Conservation (phyloP, 2,113 vertebrate genomes). For the Okapia johnstoni region DNA sequence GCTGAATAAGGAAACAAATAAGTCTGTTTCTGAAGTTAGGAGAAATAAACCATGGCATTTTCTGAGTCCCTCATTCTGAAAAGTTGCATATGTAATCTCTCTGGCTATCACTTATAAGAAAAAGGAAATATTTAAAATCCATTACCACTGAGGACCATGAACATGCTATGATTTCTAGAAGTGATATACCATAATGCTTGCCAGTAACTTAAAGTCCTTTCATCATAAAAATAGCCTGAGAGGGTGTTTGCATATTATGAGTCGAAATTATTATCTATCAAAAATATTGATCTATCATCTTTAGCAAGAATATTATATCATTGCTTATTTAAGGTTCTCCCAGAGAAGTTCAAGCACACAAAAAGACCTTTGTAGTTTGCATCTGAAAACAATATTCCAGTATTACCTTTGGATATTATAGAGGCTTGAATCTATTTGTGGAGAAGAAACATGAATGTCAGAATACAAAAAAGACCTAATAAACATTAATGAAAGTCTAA, state of each 20-base stretch:
- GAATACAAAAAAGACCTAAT: not conserved
- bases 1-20: not conserved
- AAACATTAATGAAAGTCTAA: not conserved
- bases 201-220: not conserved
- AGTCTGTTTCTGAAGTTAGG: not conserved
- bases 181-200: not conserved
- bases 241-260: not conserved
- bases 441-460: not conserved
- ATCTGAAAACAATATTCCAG: not conserved
- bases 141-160: not conserved
- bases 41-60: not conserved
- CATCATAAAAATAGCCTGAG: not conserved
- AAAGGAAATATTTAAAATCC: not conserved
- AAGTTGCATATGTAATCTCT: not conserved
- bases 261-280: not conserved
- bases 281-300: not conserved
- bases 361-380: not conserved
- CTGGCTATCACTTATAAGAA: not conserved
- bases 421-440: not conserved
- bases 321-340: not conserved
- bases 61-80: not conserved
- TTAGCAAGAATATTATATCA: not conserved
- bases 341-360: not conserved
- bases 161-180: not conserved
- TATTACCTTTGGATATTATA: not conserved